Conservation (phyloP, 2,797 vertebrate genomes). For the Xyrichtys novacula region DNA sequence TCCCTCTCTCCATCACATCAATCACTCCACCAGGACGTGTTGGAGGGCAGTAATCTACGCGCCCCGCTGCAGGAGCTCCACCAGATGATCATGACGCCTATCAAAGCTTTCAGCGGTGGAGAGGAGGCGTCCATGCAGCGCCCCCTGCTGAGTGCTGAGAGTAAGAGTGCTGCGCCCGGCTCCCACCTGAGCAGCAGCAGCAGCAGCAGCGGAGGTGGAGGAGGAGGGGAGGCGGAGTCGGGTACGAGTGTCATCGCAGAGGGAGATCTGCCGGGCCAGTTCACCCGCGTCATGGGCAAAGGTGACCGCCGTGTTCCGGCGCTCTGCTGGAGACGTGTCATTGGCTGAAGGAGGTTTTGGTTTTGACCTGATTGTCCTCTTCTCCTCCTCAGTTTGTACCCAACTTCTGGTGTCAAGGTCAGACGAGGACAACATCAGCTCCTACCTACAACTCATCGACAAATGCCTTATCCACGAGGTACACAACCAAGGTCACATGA, state of each 20-base stretch:
- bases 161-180: slow-evolving; percentile 80
- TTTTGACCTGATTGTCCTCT: slow-evolving; percentile 4
- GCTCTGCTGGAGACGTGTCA: not conserved
- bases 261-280: slow-evolving; percentile 95
- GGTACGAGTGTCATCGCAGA: slow-evolving; percentile 87
- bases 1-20: not conserved
- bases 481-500: slow-evolving; percentile 4
- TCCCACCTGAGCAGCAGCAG: slow-evolving; percentile 88
- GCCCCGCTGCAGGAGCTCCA: slow-evolving; percentile 95
- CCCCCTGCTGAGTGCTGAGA: slow-evolving; percentile 82
- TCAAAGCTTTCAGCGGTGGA: slow-evolving; percentile 87
- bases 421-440: slow-evolving; percentile 98
- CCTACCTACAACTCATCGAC: slow-evolving; percentile 98
- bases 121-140: slow-evolving; percentile 86
- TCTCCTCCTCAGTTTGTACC: slow-evolving; percentile 90
- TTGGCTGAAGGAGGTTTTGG: not conserved
- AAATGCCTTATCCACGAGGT: slow-evolving; percentile 98
- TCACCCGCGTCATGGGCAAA: slow-evolving; percentile 99
- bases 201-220: slow-evolving; percentile 91
- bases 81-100: slow-evolving; percentile 97
- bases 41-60: slow-evolving; percentile 94
- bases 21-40: slow-evolving; percentile 87
- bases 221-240: slow-evolving; percentile 90
- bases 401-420: slow-evolving; percentile 97
- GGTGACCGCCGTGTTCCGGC: slow-evolving; percentile 76